Evolutionary conservation across 2,113 vertebrate genomes (phyloP).

Genomic region (Prunella fulvescens): DNA sequence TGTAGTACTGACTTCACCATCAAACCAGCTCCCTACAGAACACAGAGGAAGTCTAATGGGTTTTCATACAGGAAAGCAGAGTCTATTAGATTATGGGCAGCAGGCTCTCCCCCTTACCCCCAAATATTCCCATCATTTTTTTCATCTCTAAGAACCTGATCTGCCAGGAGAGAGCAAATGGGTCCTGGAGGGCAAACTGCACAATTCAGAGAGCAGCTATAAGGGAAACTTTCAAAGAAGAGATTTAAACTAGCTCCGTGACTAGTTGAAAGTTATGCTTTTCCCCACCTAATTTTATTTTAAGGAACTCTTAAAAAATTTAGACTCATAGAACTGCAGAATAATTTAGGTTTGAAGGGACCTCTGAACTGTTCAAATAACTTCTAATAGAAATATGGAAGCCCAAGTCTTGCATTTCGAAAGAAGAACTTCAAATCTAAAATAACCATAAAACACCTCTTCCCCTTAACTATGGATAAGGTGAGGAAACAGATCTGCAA

Average conservation of each 20-base stretch:
- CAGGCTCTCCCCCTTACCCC: rapidly evolving
- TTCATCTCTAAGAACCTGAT: neutral
- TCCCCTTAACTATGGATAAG: neutral
- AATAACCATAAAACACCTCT: neutral
- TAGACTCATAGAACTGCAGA: slow-evolving; percentile 1
- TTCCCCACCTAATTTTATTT: slow-evolving; percentile 44
- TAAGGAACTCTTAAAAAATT: slow-evolving; percentile 52
- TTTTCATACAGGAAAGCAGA: neutral
- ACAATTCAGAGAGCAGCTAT: neutral
- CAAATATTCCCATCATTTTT: neutral
- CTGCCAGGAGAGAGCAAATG: neutral
- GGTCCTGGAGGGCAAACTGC: neutral
- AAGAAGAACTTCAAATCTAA: slow-evolving; percentile 1
- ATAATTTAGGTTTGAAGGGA: slow-evolving; percentile 36
- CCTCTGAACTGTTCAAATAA: slow-evolving; percentile 33
- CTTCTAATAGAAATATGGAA: slow-evolving; percentile 14
- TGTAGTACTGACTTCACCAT: neutral
- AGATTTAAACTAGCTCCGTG: slow-evolving; percentile 43
- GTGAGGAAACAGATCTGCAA: neutral
- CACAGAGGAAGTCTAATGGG: rapidly evolving
- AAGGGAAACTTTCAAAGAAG: slow-evolving; percentile 36
- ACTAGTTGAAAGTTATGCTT: slow-evolving; percentile 17
- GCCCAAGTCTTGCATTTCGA: neutral
- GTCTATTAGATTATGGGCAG: neutral
- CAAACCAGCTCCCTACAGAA: neutral